Base-by-base conservation (phyloP, 2,888 invertebrate species). In the Cheilosia vernalis region DNA sequence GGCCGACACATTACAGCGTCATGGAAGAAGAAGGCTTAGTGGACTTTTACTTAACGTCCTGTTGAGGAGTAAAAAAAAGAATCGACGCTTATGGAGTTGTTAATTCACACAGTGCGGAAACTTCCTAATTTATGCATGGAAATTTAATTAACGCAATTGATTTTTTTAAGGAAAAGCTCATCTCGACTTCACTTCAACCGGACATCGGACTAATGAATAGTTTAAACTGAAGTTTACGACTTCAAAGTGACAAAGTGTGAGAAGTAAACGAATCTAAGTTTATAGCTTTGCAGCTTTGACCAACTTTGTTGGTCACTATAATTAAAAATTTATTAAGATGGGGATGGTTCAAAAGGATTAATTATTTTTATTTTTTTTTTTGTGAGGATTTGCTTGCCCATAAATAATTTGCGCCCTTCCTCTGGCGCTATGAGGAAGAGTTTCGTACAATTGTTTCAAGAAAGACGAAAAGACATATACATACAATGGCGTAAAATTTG, bases 111-210 rank as follows among this genome's bases (percentile, higher is more conserved):
- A 21, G 51, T 51, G 27, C 27, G 60, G 51, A 58, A 64, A 60
- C 44, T 70, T 69, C 33, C 19, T 81, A 81, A 81, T 81, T 81
- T 81, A 81, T 82, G 81, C 81, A 82, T 82, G 70, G 30, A 69
- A 53, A 82, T 77, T 82, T 53, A 76, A 82, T 77, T 64, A 82
- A 66, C 47, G 10, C 70, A 77, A 82, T 82, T 82, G 81, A 82
- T 82, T 82, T 77, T 58, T 47, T 70, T 77, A 82, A 76, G 63
- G 24, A 30, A 7, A 19, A 9, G n/a, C 5, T 37, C 13, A 4
- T 9, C 55, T 63, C 4, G 19, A 70, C 63, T n/a, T 3, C 42
- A 44, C 37, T 37, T 19, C 13, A 49, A 56, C 19, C 64, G 78
- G 55, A n/a, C n/a, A 56, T n/a, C 64, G 78, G 55, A n/a, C n/a